Base-by-base conservation (phyloP, 2,888 invertebrate genomes). In the Flexamia atlantica region DNA sequence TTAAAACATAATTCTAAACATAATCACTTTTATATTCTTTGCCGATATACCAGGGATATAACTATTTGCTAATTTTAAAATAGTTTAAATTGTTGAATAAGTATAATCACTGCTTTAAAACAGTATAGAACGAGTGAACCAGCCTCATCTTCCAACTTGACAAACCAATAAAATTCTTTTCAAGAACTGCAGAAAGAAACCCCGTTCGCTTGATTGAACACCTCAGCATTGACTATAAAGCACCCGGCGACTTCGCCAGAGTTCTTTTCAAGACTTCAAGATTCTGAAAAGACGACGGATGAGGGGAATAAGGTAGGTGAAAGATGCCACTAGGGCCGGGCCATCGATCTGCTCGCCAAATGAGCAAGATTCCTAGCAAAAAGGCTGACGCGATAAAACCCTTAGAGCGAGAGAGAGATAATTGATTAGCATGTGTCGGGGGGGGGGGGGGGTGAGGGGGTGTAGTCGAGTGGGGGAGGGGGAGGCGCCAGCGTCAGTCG, bases 381-480 rank as follows among this genome's bases (percentile, higher is more conserved):
- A 72, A 72, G 72, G 72, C 72, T 72, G 72, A 72, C 72, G 72
- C 40, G 40, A 72, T 72, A 72, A 72, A 72, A 72, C 72, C 40
- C 20, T 42, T 72, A 72, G 72, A 72, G 40, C 23, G 72, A 72
- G 72, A 72, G 68, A 12, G 72, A 72, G 72, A 72, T 72, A 72
- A 72, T 72, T 72, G 72, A 72, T 72, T 72, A 72, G 72, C 72
- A 72, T 72, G 72, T 72, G 40, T 72, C 9, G 36, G 72, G 40
- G 40, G 40, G 68, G 4, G 30, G 32, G 25, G 2, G 70, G 32
- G 70, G 4, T 30, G 64, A 14, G 2, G 72, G 32, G 23, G 68
- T 30, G 30, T n/a, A n/a, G n/a, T n/a, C n/a, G 30, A 9, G 40
- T n/a, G 40, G 36, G 30, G 30, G 1, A 2, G 40, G 20, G 32